Base-by-base conservation (phyloP, 1,140 invertebrate species). In the Dryas iulia region DNA sequence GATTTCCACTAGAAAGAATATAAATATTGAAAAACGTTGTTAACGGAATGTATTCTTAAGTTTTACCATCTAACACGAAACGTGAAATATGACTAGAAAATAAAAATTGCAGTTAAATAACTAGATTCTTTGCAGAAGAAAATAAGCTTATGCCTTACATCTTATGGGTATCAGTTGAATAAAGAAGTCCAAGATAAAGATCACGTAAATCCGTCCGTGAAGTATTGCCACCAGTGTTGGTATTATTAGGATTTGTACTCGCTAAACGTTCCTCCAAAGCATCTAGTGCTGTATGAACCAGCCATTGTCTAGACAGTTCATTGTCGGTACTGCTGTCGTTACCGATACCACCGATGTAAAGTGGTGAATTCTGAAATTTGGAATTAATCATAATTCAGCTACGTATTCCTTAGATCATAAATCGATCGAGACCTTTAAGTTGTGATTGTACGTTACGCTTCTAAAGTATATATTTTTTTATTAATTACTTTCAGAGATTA, bases 91-190 rank as follows among this genome's bases (percentile, higher is more conserved):
- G n/a, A n/a, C n/a, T n/a, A n/a, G n/a, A n/a, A n/a, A n/a, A n/a
- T n/a, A n/a, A n/a, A n/a, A n/a, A n/a, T n/a, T n/a, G n/a, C n/a
- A n/a, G n/a, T 39, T 39, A 18, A 14, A 14, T n/a, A 4, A 39
- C n/a, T 39, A 39, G 6, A 14, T 39, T n/a, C n/a, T 14, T 14
- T 39, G n/a, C n/a, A 14, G 1, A 39, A 6, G 6, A 7, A 10
- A 47, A 21, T 8, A 53, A 24, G 6, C 73, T 73, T 95, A 98
- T 97, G 99, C 97, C 95, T 98, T 95, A 98, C 97, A 99, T 97
- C 95, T 98, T 99, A 89, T 98, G 98, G 74, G 97, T 97, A 93
- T 99, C 98, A n/a, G 98, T 97, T 1, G 97, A 97, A 92, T 98
- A 98, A 1, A 99, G 92, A 58, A 98, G 92, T 21, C 98, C 98